Evolutionary conservation across 2,888 invertebrate genomes (phyloP), one percentile per base, ranked within the genome.

Genomic region (Gryllus longicercus): DNA sequence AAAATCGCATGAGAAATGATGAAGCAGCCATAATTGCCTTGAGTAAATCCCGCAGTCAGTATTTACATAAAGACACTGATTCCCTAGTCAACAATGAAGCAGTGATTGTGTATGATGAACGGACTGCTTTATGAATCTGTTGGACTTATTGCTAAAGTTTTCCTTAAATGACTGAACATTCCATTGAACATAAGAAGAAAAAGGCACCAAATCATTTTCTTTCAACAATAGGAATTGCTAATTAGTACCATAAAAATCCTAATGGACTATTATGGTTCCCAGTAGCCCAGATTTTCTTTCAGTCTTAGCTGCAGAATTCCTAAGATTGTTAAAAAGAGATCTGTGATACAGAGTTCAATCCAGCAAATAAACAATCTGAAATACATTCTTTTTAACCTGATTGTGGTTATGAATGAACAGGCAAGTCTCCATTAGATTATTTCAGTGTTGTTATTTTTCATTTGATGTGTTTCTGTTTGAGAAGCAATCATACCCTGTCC

Each of bases 1-100:
- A 93, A 88, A 94, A 93, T 86, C 91, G 94, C 80, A 94, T 95
- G 94, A 90, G 93, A 83, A 94, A 92, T 86, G 93, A 93, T 85
- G 94, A 94, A 88, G 94, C 94, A 2, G 94, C 94, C 79, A 91
- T 92, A 80, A 94, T 94, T 85, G 95, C 95, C 25, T 89, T 94
- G 83, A 91, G 92, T 86, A 93, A 93, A 87, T 94, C 93, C n/a
- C 90, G 92, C 84, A 92, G 92, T 85, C 90, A 90, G 85, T 89
- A 88, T 84, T 85, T 89, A 82, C 88, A 89, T 84, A 89, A 89
- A 83, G 91, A 91, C 85, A 91, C 90, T 10, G 91, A 91, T 84
- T 89, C 89, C 11, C 89, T 93, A 85, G 91, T 94, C 80, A 92
- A 93, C 86, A 93, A 93, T 82, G 94, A 94, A 87, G 94, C 94